Evolutionary conservation across 1,140 invertebrate species (phyloP).

Genomic region (Ceratina japonica): DNA sequence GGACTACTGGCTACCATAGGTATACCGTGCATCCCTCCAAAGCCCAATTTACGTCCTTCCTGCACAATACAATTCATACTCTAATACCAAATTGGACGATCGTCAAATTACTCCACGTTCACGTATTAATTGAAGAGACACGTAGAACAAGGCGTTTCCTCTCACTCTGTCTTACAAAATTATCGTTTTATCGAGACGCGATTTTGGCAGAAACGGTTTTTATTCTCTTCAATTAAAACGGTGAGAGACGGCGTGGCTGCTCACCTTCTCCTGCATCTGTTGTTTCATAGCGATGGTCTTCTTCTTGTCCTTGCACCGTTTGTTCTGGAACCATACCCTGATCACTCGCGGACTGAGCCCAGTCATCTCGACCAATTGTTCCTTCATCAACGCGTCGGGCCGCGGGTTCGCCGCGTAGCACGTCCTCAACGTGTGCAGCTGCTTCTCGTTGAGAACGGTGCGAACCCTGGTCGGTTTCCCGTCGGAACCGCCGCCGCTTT

Average conservation of each 20-base stretch:
- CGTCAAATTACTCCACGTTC: too few relatives aligned
- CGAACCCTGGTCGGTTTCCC: constrained; percentile 98
- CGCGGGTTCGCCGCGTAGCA: constrained; percentile 98
- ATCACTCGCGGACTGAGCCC: constrained; percentile 96
- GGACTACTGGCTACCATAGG: constrained; percentile 98
- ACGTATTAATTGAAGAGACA: too few relatives aligned
- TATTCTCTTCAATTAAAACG: too few relatives aligned
- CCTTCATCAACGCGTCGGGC: constrained; percentile 99
- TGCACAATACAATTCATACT: constrained; percentile 79
- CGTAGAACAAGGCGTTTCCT: too few relatives aligned
- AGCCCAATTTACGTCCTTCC: constrained; percentile 95
- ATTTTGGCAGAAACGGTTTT: background rate
- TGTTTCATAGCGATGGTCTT: constrained; percentile 97
- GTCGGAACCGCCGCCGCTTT: constrained; percentile 85
- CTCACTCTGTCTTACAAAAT: too few relatives aligned
- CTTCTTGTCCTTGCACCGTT: constrained; percentile 99
- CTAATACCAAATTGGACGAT: too few relatives aligned
- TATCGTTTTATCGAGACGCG: background rate
- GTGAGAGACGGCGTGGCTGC: too few relatives aligned
- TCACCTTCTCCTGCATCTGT: constrained; percentile 98
- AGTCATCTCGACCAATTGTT: constrained; percentile 99
- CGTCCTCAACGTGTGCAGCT: constrained; percentile 95
- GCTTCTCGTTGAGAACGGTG: constrained; percentile 99
- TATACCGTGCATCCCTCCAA: constrained; percentile 95
- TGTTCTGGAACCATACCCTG: constrained; percentile 99